phyloP scores from a whole-genome alignment of 2,797 vertebrate genomes.

The Anableps anableps region DNA sequence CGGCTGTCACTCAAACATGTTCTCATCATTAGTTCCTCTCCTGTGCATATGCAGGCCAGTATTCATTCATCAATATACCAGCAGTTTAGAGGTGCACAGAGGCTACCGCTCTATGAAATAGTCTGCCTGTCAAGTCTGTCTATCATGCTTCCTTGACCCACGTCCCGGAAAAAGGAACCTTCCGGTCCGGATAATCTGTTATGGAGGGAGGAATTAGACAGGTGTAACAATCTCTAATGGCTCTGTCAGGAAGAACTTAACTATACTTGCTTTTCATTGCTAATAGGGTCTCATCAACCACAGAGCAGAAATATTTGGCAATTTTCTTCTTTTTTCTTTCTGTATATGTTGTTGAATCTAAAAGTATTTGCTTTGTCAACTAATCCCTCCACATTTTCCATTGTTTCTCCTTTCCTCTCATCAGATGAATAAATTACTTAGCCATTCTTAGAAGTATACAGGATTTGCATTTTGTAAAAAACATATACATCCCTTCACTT shows the following conservation, averaged over 20 bases:
- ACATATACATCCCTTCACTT: neutral
- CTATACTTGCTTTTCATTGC: slow-evolving; percentile 15
- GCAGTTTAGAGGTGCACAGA: slow-evolving; percentile 35
- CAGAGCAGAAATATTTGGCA: neutral
- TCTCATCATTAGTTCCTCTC: slow-evolving; percentile 68
- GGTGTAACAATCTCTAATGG: slow-evolving; percentile 73
- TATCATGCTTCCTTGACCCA: slow-evolving; percentile 42
- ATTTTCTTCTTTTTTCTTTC: neutral
- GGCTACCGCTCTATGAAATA: slow-evolving; percentile 64
- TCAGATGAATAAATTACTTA: neutral
- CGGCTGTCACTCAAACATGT: slow-evolving; percentile 45
- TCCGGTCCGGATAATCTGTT: slow-evolving; percentile 66
- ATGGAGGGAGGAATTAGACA: slow-evolving; percentile 66
- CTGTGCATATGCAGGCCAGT: slow-evolving; percentile 48
- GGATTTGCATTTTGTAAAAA: neutral
- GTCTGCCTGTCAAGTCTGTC: slow-evolving; percentile 60
- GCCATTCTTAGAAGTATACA: no score
- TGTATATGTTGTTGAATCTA: neutral
- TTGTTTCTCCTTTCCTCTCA: neutral
- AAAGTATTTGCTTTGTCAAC: neutral
- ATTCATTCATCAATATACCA: slow-evolving; percentile 63
- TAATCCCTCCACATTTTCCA: neutral
- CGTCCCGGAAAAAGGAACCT: slow-evolving; percentile 43
- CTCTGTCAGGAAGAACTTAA: slow-evolving; percentile 69
- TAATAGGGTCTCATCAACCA: slow-evolving; percentile 22